phyloP scores from a whole-genome alignment of 2,113 vertebrate species.

The Crypturellus undulatus region DNA sequence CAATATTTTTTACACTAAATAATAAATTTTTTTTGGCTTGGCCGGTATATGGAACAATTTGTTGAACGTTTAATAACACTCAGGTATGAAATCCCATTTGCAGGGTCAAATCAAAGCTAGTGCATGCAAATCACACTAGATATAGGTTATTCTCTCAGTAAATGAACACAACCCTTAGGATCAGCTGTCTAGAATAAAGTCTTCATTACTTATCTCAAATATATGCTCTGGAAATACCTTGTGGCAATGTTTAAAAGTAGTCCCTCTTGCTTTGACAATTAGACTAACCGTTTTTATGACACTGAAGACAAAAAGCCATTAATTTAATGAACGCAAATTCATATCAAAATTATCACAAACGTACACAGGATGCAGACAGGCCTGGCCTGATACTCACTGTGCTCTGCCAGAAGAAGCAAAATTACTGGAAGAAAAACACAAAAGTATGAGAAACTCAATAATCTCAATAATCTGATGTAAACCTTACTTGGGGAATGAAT shows the following conservation, averaged over 20 bases:
- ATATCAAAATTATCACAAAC: neutral
- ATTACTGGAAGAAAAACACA: neutral
- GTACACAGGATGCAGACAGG: too few species aligned
- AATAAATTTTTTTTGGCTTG: neutral
- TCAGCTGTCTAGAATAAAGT: neutral
- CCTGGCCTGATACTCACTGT: accelerated
- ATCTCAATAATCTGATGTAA: neutral
- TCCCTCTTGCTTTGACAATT: neutral
- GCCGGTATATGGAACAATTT: neutral
- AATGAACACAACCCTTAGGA: neutral
- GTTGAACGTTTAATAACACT: neutral
- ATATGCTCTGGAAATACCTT: neutral
- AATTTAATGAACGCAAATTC: neutral
- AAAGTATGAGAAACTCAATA: neutral
- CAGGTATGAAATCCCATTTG: neutral
- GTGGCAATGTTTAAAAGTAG: neutral
- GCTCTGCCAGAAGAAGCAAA: neutral
- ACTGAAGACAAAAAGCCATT: neutral
- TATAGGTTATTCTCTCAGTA: neutral
- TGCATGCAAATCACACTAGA: neutral
- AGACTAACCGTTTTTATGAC: neutral
- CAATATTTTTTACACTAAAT: neutral
- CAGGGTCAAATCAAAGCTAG: neutral
- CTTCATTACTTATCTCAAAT: neutral
- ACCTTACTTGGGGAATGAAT: neutral